Conservation (phyloP, 35 echinoderm and acorn worm species). For the Diadema setosum region DNA sequence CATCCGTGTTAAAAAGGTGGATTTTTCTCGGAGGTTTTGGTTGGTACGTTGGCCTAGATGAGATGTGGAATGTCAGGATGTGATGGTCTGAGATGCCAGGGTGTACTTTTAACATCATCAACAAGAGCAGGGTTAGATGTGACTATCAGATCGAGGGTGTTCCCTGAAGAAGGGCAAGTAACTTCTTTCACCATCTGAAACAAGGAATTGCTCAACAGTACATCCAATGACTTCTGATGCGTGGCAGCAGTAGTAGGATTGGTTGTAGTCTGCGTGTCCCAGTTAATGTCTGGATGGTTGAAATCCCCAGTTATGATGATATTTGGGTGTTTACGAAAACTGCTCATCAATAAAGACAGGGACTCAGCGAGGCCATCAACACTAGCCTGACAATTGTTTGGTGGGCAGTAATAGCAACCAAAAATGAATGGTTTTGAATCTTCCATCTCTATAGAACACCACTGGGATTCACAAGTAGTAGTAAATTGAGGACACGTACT, state of each 20-base stretch:
- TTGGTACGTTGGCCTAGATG: background rate
- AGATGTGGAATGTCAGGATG: background rate
- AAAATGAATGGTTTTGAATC: background rate
- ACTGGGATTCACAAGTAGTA: background rate
- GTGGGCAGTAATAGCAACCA: background rate
- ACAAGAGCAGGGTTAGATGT: background rate
- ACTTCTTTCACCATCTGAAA: background rate
- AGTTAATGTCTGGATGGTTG: constrained; percentile 18
- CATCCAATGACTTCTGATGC: background rate
- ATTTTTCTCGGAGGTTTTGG: background rate
- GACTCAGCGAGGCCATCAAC: background rate
- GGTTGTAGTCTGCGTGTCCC: background rate
- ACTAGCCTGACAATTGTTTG: background rate
- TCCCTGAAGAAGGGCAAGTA: background rate
- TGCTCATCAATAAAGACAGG: background rate
- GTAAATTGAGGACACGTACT: background rate
- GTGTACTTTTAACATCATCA: background rate
- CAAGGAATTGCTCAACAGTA: background rate
- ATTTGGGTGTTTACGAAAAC: background rate
- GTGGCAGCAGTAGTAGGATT: background rate
- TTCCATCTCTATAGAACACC: background rate
- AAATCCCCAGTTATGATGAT: background rate
- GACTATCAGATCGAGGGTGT: background rate
- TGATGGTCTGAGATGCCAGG: background rate
- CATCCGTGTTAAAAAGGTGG: background rate